Base-by-base conservation (phyloP, 2,797 vertebrate species). In the Labeo calbasu region DNA sequence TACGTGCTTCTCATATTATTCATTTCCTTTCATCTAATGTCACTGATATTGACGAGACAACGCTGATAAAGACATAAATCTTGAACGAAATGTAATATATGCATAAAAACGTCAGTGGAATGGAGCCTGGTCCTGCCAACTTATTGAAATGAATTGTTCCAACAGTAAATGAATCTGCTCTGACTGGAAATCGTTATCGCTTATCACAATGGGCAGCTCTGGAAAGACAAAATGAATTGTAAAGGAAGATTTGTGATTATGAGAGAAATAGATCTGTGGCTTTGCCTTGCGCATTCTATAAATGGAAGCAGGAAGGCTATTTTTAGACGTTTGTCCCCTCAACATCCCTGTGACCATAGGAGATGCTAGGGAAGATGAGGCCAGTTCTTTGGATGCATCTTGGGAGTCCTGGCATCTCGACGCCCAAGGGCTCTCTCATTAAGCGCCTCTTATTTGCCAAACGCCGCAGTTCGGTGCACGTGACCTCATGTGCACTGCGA, bases 321-420 rank as follows among this genome's bases (percentile, higher is more conserved):
- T 85, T 90, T 88, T 87, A 86, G 85, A 19, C 50, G 28, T 68
- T 73, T 32, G 85, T 77, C 77, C 84, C 76, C 85, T 53, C 70
- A 69, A 78, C 86, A 85, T 87, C 28, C 50, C 84, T 84, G 15
- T 83, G 80, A 84, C 85, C 85, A 76, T 63, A 25, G 68, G 80
- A 69, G 83, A 71, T 72, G 68, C 55, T 71, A 46, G 28, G 82
- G 10, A 61, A 65, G 68, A 84, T 72, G 55, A 79, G 76, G 15
- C 40, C 14, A 78, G 65, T 61, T 78, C 53, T 78, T n/a, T 6
- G 12, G 5, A 59, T 51, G 19, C 25, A 13, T 79, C 68, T 71
- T 17, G 15, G 76, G 53, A 84, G 66, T 50, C 15, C 9, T 63
- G 75, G 25, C 53, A 72, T 86, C 59, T 75, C 70, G 13, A 17